Evolutionary conservation across 2,888 invertebrate species (phyloP).

Genomic region (Lasioglossum figueresi): DNA sequence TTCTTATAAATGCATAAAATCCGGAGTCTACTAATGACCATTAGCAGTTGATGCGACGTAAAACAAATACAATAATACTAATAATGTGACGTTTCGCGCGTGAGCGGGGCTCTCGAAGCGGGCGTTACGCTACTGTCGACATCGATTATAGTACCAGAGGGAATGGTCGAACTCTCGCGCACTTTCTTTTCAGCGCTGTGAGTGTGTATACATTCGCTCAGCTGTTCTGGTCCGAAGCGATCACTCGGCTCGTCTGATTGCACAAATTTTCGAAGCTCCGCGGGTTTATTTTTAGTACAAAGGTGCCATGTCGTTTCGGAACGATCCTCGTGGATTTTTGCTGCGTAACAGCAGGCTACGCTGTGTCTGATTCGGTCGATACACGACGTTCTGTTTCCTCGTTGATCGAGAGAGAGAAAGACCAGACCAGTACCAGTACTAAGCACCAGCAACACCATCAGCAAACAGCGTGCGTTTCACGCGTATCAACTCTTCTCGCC

Average conservation of each 20-base stretch:
- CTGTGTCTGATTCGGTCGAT: constrained; percentile 63
- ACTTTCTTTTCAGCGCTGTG: constrained; percentile 57
- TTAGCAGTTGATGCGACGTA: too few species aligned
- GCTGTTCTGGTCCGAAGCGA: constrained; percentile 66
- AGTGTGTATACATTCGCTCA: constrained; percentile 71
- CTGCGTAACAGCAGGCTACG: constrained; percentile 71
- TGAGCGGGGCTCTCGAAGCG: constrained; percentile 1
- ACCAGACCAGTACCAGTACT: background rate
- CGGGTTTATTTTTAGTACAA: constrained; percentile 76
- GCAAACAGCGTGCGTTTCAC: constrained; percentile 5
- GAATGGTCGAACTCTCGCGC: constrained; percentile 53
- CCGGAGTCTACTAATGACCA: too few species aligned
- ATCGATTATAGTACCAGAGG: constrained; percentile 49
- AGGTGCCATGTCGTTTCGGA: constrained; percentile 74
- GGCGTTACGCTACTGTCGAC: constrained; percentile 32
- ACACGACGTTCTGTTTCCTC: constrained; percentile 52
- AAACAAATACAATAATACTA: too few species aligned
- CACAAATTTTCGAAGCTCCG: constrained; percentile 65
- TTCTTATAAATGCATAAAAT: too few species aligned
- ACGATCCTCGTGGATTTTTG: constrained; percentile 67
- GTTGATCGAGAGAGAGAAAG: constrained; percentile 37
- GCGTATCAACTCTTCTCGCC: constrained; percentile 21
- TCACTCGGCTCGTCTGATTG: constrained; percentile 53
- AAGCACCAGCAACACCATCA: background rate
- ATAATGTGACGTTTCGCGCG: background rate